Evolutionary conservation across 2,113 vertebrate species (phyloP).

Genomic region (Hydropotes inermis): DNA sequence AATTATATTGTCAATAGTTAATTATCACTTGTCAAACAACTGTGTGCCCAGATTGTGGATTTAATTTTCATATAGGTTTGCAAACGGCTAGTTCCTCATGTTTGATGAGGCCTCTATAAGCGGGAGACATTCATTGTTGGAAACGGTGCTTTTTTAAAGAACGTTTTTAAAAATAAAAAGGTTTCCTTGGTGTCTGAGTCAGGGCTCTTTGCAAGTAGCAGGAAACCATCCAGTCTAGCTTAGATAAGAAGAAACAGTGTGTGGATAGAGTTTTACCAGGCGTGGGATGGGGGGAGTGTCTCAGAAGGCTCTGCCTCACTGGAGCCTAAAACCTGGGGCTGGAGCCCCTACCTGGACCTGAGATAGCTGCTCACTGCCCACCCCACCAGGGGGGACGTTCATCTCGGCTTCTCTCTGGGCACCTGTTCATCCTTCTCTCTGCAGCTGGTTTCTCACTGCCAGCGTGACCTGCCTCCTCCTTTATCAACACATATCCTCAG

Average conservation of each 20-base stretch:
- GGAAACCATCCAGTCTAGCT: background rate
- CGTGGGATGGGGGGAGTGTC: background rate
- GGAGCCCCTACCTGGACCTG: background rate
- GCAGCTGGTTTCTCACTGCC: background rate
- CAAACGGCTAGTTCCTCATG: slow-evolving; percentile 23
- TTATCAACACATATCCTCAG: background rate
- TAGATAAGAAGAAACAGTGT: background rate
- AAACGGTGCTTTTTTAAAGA: slow-evolving; percentile 53
- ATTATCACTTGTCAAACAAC: slow-evolving; percentile 83
- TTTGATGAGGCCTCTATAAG: slow-evolving; percentile 35
- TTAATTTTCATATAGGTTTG: slow-evolving; percentile 65
- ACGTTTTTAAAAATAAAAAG: slow-evolving; percentile 66
- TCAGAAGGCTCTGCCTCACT: background rate
- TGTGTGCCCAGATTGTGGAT: slow-evolving; percentile 57
- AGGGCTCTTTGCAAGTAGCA: slow-evolving; percentile 18
- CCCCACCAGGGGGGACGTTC: accelerated
- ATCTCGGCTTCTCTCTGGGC: background rate
- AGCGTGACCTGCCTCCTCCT: background rate
- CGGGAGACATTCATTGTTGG: slow-evolving; percentile 32
- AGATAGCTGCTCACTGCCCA: accelerated
- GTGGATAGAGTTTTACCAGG: background rate
- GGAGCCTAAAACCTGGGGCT: background rate
- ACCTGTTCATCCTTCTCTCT: background rate
- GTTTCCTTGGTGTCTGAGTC: slow-evolving; percentile 60
- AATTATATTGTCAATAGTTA: slow-evolving; percentile 81